phyloP scores from a whole-genome alignment of 2,888 invertebrate genomes.

The Caenorhabditis becei region DNA sequence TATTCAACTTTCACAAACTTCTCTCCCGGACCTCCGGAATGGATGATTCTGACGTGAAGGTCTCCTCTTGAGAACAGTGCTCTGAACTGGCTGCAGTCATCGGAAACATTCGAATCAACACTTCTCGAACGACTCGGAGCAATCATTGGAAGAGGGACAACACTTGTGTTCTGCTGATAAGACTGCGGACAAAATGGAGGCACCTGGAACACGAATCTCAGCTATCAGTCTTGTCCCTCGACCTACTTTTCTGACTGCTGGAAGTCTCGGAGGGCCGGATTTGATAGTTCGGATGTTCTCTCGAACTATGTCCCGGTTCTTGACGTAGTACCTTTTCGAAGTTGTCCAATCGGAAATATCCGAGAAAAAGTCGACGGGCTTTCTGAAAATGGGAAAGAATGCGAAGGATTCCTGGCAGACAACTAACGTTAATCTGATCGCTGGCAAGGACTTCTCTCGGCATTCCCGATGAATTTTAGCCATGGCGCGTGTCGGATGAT shows the following conservation, averaged over 20 bases:
- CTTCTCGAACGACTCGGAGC: constrained; percentile 40
- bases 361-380: constrained; percentile 40
- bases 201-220: constrained; percentile 42
- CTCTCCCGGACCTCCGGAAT: constrained; percentile 65
- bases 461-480: constrained; percentile 60
- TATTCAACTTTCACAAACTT: constrained; percentile 17
- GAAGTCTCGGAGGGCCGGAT: constrained; percentile 56
- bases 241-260: constrained; percentile 48
- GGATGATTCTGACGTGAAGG: constrained; percentile 62
- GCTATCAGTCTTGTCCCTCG: background rate
- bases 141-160: constrained; percentile 57
- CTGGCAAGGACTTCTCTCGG: constrained; percentile 60
- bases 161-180: constrained; percentile 61
- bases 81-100: constrained; percentile 62
- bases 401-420: background rate
- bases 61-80: constrained; percentile 63
- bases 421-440: constrained; percentile 52
- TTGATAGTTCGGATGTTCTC: constrained; percentile 66
- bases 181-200: constrained; percentile 65
- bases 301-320: constrained; percentile 63
- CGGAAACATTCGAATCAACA: constrained; percentile 59
- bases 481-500: constrained; percentile 21
- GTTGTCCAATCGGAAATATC: constrained; percentile 56
- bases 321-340: constrained; percentile 55
- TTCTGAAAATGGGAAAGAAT: constrained; percentile 25